Conservation (phyloP, 2,888 invertebrate genomes). For the Pemphredon lugubris region DNA sequence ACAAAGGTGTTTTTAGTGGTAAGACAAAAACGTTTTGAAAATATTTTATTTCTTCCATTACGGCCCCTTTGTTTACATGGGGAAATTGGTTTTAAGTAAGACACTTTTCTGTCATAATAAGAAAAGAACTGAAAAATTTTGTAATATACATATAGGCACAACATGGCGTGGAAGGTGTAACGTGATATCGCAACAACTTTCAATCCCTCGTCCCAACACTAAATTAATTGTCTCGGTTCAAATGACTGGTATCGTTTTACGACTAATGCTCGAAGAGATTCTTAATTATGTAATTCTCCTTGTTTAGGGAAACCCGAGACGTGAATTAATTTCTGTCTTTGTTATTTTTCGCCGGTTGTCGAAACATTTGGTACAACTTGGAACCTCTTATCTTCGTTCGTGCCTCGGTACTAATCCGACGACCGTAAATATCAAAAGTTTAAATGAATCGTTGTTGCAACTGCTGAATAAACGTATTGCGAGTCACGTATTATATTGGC, state of each 20-base stretch:
- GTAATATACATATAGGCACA: neutral
- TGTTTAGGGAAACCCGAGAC: too few species aligned
- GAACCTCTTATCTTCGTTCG: conserved; percentile 3
- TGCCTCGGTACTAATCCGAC: conserved; percentile 10
- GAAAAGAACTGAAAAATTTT: too few species aligned
- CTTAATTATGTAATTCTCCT: conserved; percentile 33
- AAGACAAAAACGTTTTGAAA: too few species aligned
- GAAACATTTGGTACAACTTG: too few species aligned
- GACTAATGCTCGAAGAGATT: conserved; percentile 9
- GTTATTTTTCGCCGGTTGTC: too few species aligned
- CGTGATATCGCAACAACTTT: conserved; percentile 14
- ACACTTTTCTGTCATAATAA: too few species aligned
- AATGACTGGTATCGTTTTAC: conserved; percentile 11
- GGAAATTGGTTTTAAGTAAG: too few species aligned
- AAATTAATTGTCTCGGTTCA: conserved; percentile 22
- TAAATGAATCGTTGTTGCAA: conserved; percentile 24
- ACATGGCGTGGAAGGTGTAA: neutral
- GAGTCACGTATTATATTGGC: neutral
- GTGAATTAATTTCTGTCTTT: too few species aligned
- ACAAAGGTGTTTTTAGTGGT: too few species aligned
- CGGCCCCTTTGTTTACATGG: too few species aligned
- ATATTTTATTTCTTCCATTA: too few species aligned
- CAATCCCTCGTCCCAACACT: conserved; percentile 1
- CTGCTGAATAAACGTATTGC: neutral
- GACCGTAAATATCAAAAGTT: conserved; percentile 8